phyloP scores from a whole-genome alignment of 2,888 invertebrate species.

The Yponomeuta sedellus region DNA sequence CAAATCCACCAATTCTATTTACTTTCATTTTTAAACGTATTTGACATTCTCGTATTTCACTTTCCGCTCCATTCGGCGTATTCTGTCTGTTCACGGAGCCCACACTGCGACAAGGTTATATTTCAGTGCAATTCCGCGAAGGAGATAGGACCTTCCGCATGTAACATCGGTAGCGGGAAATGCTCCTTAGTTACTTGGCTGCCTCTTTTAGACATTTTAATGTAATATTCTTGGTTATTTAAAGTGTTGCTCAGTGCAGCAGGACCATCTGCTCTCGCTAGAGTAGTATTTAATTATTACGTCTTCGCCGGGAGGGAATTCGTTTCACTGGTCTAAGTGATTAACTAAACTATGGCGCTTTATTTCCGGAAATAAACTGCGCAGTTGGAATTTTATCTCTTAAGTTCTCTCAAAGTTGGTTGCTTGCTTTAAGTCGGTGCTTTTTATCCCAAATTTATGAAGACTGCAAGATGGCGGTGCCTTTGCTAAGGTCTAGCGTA shows the following conservation, averaged over 20 bases:
- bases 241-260: slow-evolving; percentile 10
- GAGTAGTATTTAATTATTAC: slow-evolving; percentile 13
- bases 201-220: slow-evolving; percentile 17
- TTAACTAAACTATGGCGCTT: slow-evolving; percentile 3
- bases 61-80: slow-evolving; percentile 11
- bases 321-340: background rate
- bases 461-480: background rate
- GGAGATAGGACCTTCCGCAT: background rate
- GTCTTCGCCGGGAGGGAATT: background rate
- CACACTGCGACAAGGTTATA: slow-evolving; percentile 13
- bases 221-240: slow-evolving; percentile 16
- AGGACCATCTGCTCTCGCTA: background rate
- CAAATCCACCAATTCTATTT: slow-evolving; percentile 1
- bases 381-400: background rate
- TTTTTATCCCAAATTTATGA: background rate
- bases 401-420: background rate
- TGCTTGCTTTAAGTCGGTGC: background rate
- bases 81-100: slow-evolving; percentile 2
- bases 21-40: background rate
- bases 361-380: slow-evolving; percentile 8
- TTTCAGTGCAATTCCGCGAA: background rate
- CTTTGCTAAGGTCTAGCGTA: background rate
- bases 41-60: background rate
- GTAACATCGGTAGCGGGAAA: slow-evolving; percentile 9
- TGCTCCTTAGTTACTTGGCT: slow-evolving; percentile 15